Percentiles rank a stretch among this genome's conserved stretches.
These are phyloP conservation scores for Syrista parreyssii DNA, from an alignment of 2,888 invertebrate species.

Conservation along the genomic window DNA sequence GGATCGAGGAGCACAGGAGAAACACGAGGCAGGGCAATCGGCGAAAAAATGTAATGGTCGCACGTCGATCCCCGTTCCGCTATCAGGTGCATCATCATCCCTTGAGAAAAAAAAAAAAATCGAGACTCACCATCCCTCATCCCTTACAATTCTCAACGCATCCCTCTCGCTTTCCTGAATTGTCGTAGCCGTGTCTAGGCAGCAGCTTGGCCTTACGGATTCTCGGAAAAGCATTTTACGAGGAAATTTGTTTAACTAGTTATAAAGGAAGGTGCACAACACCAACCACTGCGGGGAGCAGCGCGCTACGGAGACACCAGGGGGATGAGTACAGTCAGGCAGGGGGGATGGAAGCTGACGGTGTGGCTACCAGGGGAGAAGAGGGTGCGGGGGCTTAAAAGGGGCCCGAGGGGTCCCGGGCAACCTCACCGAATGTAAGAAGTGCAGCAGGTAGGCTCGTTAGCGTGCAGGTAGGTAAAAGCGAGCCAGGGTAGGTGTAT, in stretches of 20 bases:
- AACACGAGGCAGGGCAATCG: not conserved
- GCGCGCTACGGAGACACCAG: not conserved
- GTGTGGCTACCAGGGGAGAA: constrained; percentile 2
- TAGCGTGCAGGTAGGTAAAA: constrained; percentile 61
- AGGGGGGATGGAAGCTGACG: constrained; percentile 8
- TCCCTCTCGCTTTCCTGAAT: not conserved
- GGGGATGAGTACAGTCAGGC: constrained; percentile 18
- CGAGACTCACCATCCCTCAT: constrained; percentile 12
- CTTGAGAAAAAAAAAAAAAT: not conserved
- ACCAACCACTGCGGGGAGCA: constrained; percentile 23
- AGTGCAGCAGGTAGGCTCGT: constrained; percentile 65
- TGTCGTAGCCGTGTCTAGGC: not conserved
- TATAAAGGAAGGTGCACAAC: constrained; percentile 48
- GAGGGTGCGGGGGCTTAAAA: constrained; percentile 24
- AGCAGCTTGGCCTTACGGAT: constrained; percentile 19
- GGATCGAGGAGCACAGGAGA: not conserved
- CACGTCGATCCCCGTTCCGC: not conserved
- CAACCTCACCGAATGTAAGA: constrained; percentile 59
- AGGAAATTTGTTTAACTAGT: constrained; percentile 59
- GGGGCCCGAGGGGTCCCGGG: constrained; percentile 29
- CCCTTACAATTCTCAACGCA: not conserved
- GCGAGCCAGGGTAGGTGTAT: constrained; percentile 47
- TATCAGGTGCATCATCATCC: not conserved
- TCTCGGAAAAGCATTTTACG: constrained; percentile 53
- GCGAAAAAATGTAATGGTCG: not conserved